Evolutionary conservation across 2,113 vertebrate genomes (phyloP).

Genomic region (Lynx canadensis): DNA sequence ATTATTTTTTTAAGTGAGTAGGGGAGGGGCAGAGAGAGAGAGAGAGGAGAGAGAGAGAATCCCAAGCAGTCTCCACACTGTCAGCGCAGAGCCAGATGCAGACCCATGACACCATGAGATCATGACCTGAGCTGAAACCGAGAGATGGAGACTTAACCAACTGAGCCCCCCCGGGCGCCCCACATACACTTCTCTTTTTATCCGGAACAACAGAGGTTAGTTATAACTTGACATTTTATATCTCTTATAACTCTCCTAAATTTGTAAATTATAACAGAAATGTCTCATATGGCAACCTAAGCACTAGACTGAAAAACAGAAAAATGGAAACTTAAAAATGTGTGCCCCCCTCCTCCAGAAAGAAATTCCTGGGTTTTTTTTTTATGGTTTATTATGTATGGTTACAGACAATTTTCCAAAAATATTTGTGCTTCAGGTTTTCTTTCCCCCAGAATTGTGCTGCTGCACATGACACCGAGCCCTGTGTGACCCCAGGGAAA

Average conservation of each 20-base stretch:
- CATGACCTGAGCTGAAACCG: no score
- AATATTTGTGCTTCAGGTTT: neutral
- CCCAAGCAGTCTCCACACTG: no score
- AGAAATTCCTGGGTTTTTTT: neutral
- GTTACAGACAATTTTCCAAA: neutral
- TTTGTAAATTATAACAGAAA: conserved; percentile 54
- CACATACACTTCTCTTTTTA: neutral
- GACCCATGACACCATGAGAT: no score
- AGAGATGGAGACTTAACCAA: no score
- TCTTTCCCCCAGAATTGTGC: neutral
- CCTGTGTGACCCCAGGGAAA: neutral
- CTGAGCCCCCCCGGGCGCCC: no score
- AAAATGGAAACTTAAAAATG: neutral
- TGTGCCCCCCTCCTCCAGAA: conserved; percentile 6
- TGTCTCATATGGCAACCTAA: conserved; percentile 44
- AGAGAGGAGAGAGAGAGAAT: no score
- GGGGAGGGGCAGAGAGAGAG: no score
- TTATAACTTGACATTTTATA: conserved; percentile 13
- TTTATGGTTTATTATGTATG: neutral
- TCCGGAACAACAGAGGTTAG: neutral
- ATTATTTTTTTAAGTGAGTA: no score
- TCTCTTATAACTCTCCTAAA: conserved; percentile 12
- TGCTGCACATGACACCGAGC: neutral
- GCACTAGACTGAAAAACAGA: neutral
- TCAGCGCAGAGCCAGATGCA: no score